Percentiles rank a stretch among this genome's conserved stretches.
These are phyloP conservation scores for Invenusta paracnida DNA, from an alignment of 2,888 invertebrate species.

Conservation along the genomic window DNA sequence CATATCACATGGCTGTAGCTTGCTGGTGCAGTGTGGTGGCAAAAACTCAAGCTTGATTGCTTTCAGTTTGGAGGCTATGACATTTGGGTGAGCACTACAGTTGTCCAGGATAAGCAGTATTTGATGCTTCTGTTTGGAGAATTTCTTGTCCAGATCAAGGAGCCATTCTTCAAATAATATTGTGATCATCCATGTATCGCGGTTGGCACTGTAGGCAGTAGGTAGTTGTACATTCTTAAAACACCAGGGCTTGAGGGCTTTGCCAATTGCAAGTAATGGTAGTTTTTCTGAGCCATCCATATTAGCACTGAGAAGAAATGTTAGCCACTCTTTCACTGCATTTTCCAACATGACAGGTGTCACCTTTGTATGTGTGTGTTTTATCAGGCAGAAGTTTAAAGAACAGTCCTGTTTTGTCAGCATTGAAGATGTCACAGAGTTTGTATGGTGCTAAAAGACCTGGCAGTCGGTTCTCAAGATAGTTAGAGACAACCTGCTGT, in stretches of 20 bases:
- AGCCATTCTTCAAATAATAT: not conserved
- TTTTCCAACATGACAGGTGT: slow-evolving; percentile 44
- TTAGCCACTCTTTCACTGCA: slow-evolving; percentile 46
- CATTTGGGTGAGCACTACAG: not conserved
- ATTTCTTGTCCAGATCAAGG: not conserved
- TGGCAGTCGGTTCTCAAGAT: not conserved
- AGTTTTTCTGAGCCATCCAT: slow-evolving; percentile 18
- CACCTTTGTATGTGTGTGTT: slow-evolving; percentile 44
- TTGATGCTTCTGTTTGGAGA: not conserved
- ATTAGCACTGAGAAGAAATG: slow-evolving; percentile 33
- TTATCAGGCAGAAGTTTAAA: slow-evolving; percentile 45
- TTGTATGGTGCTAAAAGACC: slow-evolving; percentile 24
- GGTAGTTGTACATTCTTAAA: not conserved
- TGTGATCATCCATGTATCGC: not conserved
- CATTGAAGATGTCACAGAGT: slow-evolving; percentile 44
- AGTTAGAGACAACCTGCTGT: not conserved
- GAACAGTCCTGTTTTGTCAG: slow-evolving; percentile 45
- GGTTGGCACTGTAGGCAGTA: not conserved
- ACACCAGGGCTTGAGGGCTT: not conserved
- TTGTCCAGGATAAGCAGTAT: not conserved
- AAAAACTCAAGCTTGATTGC: not conserved
- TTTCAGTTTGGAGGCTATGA: not conserved
- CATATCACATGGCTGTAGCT: not conserved
- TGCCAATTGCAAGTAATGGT: not conserved
- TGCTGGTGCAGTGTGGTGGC: not conserved